Evolutionary conservation across 2,888 invertebrate species (phyloP).

Genomic region (Cephus spinipes): DNA sequence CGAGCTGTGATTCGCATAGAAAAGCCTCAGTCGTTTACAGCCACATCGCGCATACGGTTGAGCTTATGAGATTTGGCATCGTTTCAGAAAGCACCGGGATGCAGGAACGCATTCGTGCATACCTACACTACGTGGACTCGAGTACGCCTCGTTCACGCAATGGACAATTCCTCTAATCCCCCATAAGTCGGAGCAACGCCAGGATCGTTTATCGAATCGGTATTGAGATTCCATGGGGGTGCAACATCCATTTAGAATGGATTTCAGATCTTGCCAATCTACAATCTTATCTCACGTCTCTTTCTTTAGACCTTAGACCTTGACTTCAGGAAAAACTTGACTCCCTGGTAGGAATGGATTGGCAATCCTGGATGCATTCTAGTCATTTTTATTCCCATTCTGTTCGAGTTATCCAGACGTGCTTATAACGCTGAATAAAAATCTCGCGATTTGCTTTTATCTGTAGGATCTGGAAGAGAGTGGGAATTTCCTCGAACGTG

Average conservation of each 20-base stretch:
- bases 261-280: neutral
- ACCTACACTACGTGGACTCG: neutral
- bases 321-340: neutral
- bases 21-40: slow-evolving; percentile 5
- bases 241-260: neutral
- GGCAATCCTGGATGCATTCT: neutral
- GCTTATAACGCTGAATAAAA: neutral
- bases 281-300: neutral
- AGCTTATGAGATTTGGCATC: neutral
- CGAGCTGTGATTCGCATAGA: slow-evolving; percentile 4
- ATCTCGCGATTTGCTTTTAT: neutral
- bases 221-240: neutral
- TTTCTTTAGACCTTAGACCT: neutral
- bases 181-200: neutral
- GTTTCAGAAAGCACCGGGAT: neutral
- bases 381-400: neutral
- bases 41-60: neutral
- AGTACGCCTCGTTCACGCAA: neutral
- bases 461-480: neutral
- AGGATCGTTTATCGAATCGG: neutral
- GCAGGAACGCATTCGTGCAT: neutral
- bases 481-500: neutral
- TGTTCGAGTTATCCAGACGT: neutral
- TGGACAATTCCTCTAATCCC: neutral
- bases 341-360: neutral